These are phyloP conservation scores for Drosophila merina DNA, from an alignment of 2,888 invertebrate genomes.

Conservation along the genomic window DNA sequence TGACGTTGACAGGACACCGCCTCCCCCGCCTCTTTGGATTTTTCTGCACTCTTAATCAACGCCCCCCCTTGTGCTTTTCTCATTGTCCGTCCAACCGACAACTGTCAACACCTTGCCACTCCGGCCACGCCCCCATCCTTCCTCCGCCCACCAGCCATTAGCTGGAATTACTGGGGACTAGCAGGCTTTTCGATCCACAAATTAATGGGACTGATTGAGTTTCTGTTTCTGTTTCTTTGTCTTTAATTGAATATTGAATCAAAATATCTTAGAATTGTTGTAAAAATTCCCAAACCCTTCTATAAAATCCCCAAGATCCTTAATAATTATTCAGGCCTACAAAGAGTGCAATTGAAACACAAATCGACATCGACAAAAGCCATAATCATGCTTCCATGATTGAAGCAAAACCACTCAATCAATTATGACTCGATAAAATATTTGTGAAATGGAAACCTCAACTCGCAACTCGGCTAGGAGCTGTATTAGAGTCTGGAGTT, in stretches of 20 bases:
- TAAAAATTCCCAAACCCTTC: too few relatives aligned
- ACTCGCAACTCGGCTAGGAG: not conserved
- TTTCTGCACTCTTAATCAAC: constrained; percentile 40
- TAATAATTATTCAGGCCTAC: not conserved
- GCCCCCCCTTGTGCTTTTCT: constrained; percentile 11
- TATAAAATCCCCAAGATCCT: too few relatives aligned
- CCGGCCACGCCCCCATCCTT: constrained; percentile 2
- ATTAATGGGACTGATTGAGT: not conserved
- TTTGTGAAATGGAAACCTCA: not conserved
- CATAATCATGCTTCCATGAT: not conserved
- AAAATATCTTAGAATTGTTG: too few relatives aligned
- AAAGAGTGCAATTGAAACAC: constrained; percentile 44
- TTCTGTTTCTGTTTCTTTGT: not conserved
- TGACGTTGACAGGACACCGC: constrained; percentile 71
- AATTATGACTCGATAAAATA: constrained; percentile 1
- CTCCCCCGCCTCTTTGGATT: not conserved
- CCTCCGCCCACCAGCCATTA: constrained; percentile 23
- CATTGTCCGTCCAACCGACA: constrained; percentile 10
- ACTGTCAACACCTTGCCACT: constrained; percentile 42
- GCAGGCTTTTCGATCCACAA: not conserved
- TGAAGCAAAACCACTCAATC: constrained; percentile 6
- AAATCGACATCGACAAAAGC: not conserved
- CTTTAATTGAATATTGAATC: not conserved
- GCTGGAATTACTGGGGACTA: not conserved
- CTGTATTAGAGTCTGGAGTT: not conserved